Evolutionary conservation across 1,140 invertebrate genomes (phyloP).

Genomic region (Sarcophaga bullata): DNA sequence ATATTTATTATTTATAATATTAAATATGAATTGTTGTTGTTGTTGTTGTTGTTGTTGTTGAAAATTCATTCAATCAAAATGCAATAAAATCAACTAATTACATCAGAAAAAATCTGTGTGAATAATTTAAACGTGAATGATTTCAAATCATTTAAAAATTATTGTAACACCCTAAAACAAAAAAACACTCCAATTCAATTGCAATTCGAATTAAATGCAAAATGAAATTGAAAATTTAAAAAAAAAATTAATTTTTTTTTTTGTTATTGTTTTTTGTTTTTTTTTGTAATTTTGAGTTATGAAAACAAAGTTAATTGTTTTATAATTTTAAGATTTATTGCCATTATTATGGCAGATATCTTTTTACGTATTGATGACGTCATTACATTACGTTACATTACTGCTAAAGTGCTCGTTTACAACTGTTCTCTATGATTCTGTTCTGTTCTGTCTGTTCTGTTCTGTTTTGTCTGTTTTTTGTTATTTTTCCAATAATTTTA

Average conservation of each 20-base stretch:
- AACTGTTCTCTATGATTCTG: no score
- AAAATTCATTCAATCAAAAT: conserved; percentile 29
- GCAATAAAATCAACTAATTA: conserved; percentile 40
- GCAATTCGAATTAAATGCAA: neutral
- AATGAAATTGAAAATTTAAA: neutral
- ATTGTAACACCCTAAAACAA: neutral
- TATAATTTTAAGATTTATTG: neutral
- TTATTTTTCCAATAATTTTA: no score
- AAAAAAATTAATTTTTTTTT: neutral
- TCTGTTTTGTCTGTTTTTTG: no score
- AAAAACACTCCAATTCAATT: neutral
- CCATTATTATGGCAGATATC: neutral
- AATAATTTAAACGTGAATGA: neutral
- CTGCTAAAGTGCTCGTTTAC: no score
- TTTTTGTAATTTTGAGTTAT: neutral
- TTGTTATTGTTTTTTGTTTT: neutral
- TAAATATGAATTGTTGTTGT: neutral
- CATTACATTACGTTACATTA: neutral
- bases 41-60: neutral
- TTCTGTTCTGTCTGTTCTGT: no score
- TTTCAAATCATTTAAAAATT: neutral
- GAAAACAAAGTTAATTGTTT: neutral
- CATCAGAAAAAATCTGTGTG: conserved; percentile 7
- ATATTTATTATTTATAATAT: conserved; percentile 21
- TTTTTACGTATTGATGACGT: neutral